Evolutionary conservation across 2,888 invertebrate species (phyloP).

Genomic region (Ceriagrion tenellum): DNA sequence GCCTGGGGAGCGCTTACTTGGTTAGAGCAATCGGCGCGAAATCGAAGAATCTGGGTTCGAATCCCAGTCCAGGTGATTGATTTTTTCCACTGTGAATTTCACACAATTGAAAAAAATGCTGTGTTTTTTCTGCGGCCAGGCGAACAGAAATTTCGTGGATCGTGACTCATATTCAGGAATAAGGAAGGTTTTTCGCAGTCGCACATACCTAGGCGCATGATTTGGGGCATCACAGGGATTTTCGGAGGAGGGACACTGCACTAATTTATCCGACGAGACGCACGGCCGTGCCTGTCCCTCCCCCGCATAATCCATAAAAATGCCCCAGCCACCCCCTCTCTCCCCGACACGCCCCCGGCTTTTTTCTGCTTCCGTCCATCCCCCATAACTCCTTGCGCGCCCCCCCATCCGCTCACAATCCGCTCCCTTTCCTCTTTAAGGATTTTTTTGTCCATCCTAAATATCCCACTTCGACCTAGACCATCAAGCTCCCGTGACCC

Average conservation of each 20-base stretch:
- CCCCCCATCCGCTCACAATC: neutral
- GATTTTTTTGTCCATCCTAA: neutral
- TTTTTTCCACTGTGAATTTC: too few relatives aligned
- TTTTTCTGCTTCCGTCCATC: conserved; percentile 17
- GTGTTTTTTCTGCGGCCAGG: too few relatives aligned
- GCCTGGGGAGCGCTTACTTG: too few relatives aligned
- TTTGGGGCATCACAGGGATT: neutral
- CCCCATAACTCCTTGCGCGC: conserved; percentile 23
- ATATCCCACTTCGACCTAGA: conserved; percentile 16
- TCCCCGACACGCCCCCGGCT: neutral
- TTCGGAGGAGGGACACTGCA: neutral
- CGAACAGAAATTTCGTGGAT: neutral
- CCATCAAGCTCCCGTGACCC: conserved; percentile 17
- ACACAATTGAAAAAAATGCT: too few relatives aligned
- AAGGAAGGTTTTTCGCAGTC: neutral
- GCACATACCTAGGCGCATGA: neutral
- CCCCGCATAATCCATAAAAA: conserved; percentile 8
- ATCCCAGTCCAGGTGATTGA: too few relatives aligned
- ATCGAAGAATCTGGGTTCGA: too few relatives aligned
- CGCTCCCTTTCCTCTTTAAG: neutral
- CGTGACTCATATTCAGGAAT: neutral
- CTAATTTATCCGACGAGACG: neutral
- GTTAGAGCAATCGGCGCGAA: too few relatives aligned
- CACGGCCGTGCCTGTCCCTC: neutral
- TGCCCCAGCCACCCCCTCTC: neutral